Conservation (phyloP, 2,797 vertebrate genomes). For the Eremophila alpestris region DNA sequence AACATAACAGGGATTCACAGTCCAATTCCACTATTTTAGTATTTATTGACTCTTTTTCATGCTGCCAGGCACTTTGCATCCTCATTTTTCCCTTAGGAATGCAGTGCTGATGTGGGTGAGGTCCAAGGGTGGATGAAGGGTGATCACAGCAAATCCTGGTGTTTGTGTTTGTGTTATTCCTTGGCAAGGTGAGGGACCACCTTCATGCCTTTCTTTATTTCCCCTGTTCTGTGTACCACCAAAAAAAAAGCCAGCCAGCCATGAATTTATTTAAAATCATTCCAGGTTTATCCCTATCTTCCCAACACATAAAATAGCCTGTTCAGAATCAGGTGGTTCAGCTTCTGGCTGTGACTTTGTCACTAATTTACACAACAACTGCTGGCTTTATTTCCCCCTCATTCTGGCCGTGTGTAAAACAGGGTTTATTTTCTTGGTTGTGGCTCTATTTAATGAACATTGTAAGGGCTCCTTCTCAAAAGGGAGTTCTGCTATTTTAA, state of each 20-base stretch:
- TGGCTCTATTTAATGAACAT: not conserved
- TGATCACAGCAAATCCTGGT: not conserved
- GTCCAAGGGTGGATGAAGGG: not conserved
- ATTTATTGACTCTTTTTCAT: not conserved
- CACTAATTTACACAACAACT: not conserved
- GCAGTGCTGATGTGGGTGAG: not conserved
- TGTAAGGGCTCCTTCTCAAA: not conserved
- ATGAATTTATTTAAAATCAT: not conserved
- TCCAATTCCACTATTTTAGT: not conserved
- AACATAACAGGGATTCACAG: not conserved
- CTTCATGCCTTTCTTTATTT: fast-evolving
- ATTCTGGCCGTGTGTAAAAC: not conserved
- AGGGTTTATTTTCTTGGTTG: not conserved
- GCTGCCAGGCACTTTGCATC: not conserved
- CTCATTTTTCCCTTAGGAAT: not conserved
- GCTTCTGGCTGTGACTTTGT: not conserved
- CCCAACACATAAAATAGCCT: not conserved
- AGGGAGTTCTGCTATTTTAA: not conserved
- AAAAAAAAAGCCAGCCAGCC: not conserved
- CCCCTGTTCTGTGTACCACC: not conserved
- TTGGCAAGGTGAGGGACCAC: not conserved
- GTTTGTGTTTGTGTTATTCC: not conserved
- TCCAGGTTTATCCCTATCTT: not conserved
- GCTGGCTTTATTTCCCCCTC: not conserved
- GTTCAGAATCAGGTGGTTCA: not conserved